Percentiles rank a stretch among this genome's conserved stretches.
phyloP scores from a whole-genome alignment of 2,888 invertebrate genomes.

The Limnephilus marmoratus region DNA sequence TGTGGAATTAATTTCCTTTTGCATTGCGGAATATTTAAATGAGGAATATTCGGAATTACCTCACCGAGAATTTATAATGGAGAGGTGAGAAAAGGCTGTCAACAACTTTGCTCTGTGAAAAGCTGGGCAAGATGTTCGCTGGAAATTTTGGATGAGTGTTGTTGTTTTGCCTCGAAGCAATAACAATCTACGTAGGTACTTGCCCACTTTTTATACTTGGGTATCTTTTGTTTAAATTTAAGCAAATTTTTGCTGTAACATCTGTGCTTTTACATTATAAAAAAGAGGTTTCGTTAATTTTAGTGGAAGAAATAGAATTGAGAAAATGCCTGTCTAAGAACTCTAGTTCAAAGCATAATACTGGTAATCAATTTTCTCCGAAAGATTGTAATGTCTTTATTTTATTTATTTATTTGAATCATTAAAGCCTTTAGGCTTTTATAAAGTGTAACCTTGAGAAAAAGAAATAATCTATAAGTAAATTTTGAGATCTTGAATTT shows the following conservation, averaged over 20 bases:
- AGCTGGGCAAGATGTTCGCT: constrained; percentile 36
- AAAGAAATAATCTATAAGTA: no score
- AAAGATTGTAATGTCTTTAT: not conserved
- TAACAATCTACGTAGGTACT: not conserved
- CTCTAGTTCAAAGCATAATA: not conserved
- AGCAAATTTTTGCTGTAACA: not conserved
- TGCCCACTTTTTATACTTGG: not conserved
- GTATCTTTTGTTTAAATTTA: not conserved
- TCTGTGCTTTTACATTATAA: not conserved
- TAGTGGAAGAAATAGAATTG: not conserved
- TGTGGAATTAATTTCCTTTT: constrained; percentile 60
- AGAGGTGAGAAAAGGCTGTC: constrained; percentile 47
- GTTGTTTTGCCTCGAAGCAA: constrained; percentile 8
- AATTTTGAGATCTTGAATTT: no score
- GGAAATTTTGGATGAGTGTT: constrained; percentile 32
- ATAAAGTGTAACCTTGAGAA: no score
- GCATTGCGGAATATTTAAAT: constrained; percentile 60
- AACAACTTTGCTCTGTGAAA: constrained; percentile 37
- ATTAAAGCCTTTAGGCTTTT: no score
- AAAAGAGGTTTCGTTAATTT: not conserved
- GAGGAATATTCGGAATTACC: constrained; percentile 61
- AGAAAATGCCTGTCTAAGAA: not conserved
- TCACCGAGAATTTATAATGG: constrained; percentile 51
- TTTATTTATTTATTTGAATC: no score
- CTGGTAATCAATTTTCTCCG: not conserved